These are phyloP conservation scores for Myripristis murdjan DNA, from an alignment of 2,797 vertebrate genomes.

Conservation along the genomic window DNA sequence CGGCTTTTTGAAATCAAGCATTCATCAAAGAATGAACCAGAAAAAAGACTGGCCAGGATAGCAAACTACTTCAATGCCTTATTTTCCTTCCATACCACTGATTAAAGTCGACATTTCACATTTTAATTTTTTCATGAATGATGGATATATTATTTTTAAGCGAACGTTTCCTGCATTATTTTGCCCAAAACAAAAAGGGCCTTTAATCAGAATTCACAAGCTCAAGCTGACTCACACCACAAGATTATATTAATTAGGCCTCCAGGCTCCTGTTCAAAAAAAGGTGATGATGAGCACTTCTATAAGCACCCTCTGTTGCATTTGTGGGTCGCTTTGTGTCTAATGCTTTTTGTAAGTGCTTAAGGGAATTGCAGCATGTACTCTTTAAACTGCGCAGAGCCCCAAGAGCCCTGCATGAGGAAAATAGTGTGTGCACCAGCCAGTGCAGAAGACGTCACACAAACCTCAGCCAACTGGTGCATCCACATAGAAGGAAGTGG, in stretches of 20 bases:
- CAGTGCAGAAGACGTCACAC: constrained; percentile 32
- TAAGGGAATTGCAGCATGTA: constrained; percentile 34
- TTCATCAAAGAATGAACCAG: background rate
- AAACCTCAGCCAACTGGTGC: no score
- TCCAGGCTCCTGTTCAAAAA: constrained; percentile 5
- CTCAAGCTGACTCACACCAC: no score
- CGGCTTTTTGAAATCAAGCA: background rate
- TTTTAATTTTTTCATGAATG: background rate
- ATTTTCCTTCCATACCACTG: no score
- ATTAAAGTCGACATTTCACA: no score
- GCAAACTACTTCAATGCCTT: no score
- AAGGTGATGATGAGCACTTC: constrained; percentile 1
- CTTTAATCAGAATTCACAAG: no score
- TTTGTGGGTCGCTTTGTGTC: background rate
- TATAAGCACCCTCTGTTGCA: constrained; percentile 12
- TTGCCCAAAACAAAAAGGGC: no score
- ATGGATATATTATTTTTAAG: no score
- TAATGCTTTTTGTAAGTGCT: constrained; percentile 25
- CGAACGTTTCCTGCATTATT: no score
- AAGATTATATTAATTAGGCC: background rate
- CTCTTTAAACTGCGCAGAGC: background rate
- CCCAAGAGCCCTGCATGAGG: constrained; percentile 29
- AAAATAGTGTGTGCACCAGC: constrained; percentile 18
- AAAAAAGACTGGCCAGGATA: no score
- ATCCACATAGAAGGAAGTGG: constrained; percentile 9